phyloP scores from a whole-genome alignment of 2,113 vertebrate genomes.

The Clarias magur region DNA sequence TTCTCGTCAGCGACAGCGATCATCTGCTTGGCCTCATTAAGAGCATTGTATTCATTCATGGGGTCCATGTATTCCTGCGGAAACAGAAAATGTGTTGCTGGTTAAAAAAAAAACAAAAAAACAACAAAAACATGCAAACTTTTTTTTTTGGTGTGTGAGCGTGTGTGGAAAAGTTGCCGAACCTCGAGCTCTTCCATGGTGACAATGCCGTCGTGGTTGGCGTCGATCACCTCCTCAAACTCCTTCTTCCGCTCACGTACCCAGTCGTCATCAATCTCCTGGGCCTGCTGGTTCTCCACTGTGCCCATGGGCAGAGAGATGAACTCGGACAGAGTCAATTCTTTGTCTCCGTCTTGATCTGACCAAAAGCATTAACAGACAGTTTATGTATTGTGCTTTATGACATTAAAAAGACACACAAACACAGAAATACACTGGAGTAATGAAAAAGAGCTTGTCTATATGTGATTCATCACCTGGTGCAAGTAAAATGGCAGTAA shows the following conservation, averaged over 20 bases:
- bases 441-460: not conserved
- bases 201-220: slow-evolving; percentile 81
- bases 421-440: no score
- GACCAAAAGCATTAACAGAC: not conserved
- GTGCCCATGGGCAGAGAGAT: slow-evolving; percentile 91
- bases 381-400: not conserved
- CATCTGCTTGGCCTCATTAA: slow-evolving; percentile 98
- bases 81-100: not conserved
- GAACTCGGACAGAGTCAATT: slow-evolving; percentile 88
- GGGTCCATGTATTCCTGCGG: slow-evolving; percentile 96
- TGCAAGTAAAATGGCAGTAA: not conserved
- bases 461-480: not conserved
- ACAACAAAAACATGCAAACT: no score
- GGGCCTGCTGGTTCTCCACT: slow-evolving; percentile 91
- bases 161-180: not conserved
- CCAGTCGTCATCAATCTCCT: slow-evolving; percentile 94
- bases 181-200: slow-evolving; percentile 96
- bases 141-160: no score
- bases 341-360: slow-evolving; percentile 92
- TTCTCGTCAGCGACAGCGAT: slow-evolving; percentile 97
- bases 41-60: slow-evolving; percentile 95
- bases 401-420: not conserved
- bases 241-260: slow-evolving; percentile 90
- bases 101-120: not conserved
- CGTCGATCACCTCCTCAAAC: slow-evolving; percentile 91